A percentile compares a stretch with the other conserved stretches of the same genome.
Evolutionary conservation across 2,888 invertebrate species (phyloP).

Genomic region (Tryphoninae sp.): DNA sequence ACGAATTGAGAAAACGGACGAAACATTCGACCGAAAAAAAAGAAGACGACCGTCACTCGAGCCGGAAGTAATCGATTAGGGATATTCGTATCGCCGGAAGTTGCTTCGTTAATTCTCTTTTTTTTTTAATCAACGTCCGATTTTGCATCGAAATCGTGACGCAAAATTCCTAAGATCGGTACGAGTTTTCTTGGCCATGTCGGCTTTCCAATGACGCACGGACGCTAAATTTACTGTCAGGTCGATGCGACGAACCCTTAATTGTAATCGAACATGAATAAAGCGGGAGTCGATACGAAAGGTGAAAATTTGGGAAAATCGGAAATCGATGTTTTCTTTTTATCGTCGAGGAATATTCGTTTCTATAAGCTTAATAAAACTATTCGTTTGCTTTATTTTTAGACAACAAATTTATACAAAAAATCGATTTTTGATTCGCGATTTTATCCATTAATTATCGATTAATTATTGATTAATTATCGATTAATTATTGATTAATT

Average conservation of each 20-base stretch:
- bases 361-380: neutral
- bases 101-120: constrained; percentile 21
- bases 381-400: too few species aligned
- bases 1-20: neutral
- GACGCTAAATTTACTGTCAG: constrained; percentile 18
- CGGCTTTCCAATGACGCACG: neutral
- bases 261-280: constrained; percentile 34
- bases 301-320: constrained; percentile 14
- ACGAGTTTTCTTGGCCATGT: constrained; percentile 5
- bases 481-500: neutral
- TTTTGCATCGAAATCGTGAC: constrained; percentile 33
- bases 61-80: constrained; percentile 29
- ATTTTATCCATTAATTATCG: neutral
- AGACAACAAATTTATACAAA: neutral
- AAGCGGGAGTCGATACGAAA: constrained; percentile 4
- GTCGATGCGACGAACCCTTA: neutral
- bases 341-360: neutral
- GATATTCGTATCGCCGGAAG: constrained; percentile 28
- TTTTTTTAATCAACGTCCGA: constrained; percentile 20
- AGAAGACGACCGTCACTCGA: neutral
- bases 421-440: neutral
- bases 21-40: neutral
- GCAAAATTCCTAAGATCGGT: constrained; percentile 6
- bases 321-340: neutral
- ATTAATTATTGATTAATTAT: neutral